phyloP scores from a whole-genome alignment of 2,113 vertebrate species.

The Procavia capensis region DNA sequence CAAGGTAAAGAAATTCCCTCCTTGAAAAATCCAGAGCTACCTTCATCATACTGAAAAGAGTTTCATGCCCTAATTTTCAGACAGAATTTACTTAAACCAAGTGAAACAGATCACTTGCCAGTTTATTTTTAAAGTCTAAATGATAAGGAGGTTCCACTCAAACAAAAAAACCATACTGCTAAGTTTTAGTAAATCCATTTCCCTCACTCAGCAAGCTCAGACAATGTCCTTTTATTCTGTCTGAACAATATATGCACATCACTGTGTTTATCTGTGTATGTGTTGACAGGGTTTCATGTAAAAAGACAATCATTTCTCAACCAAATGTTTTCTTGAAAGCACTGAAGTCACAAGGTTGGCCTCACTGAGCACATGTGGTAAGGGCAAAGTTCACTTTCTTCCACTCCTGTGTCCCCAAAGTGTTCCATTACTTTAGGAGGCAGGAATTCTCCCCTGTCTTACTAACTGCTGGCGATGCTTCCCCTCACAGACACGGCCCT shows the following conservation, averaged over 20 bases:
- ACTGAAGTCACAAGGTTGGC: not conserved
- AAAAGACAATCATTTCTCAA: conserved; percentile 57
- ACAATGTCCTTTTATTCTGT: conserved; percentile 6
- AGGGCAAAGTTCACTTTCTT: conserved; percentile 72
- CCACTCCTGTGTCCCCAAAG: not conserved
- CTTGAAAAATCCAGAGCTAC: conserved; percentile 21
- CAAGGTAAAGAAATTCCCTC: not conserved
- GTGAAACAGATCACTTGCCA: not conserved
- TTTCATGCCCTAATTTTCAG: conserved; percentile 21
- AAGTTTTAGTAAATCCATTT: conserved; percentile 51
- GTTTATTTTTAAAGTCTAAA: conserved; percentile 59
- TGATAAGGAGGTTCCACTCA: conserved; percentile 12
- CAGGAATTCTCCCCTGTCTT: conserved; percentile 57
- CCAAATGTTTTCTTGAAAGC: conserved; percentile 51
- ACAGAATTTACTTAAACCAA: conserved; percentile 49
- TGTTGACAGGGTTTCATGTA: not conserved
- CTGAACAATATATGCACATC: not conserved
- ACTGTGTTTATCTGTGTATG: not conserved
- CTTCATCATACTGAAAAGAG: conserved; percentile 21
- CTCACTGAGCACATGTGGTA: conserved; percentile 19
- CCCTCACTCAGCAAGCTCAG: not conserved
- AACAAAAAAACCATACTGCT: not conserved
- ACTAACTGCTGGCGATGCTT: not conserved
- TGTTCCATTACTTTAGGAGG: conserved; percentile 44
- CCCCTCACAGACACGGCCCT: not conserved